These are phyloP conservation scores for Potamilus streckersoni DNA, from an alignment of 1,140 invertebrate genomes.

Conservation along the genomic window DNA sequence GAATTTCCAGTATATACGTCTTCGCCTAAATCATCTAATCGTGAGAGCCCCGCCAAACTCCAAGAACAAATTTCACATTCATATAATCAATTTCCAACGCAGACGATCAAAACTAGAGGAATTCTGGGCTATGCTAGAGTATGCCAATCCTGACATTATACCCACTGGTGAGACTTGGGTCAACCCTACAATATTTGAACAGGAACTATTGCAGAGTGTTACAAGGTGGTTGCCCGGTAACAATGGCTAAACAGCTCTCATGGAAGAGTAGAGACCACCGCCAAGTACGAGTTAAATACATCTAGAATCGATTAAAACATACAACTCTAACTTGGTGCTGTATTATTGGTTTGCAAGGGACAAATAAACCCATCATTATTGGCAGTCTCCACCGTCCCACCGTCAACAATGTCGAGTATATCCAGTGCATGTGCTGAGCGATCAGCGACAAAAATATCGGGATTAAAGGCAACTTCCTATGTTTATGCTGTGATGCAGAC, in stretches of 20 bases:
- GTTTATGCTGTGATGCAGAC: neutral
- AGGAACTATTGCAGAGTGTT: neutral
- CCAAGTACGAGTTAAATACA: neutral
- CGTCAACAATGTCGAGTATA: neutral
- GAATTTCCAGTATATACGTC: neutral
- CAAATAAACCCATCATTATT: neutral
- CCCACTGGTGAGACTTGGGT: slow-evolving; percentile 1
- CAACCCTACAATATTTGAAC: neutral
- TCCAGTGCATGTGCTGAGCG: neutral
- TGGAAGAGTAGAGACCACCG: neutral
- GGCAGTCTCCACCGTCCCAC: slow-evolving; percentile 1
- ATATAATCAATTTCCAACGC: slow-evolving; percentile 3
- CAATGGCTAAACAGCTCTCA: neutral
- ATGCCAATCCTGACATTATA: neutral
- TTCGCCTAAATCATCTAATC: neutral
- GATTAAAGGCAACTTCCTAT: neutral
- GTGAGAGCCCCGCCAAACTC: neutral
- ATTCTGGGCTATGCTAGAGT: slow-evolving; percentile 4
- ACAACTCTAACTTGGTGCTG: neutral
- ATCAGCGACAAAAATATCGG: neutral
- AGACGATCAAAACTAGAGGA: slow-evolving; percentile 1
- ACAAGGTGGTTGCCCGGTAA: neutral
- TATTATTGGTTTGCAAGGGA: neutral
- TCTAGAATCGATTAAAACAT: too few relatives aligned
- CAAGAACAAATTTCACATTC: slow-evolving; percentile 2